A percentile compares a stretch with the other conserved stretches of the same genome.
Conservation (phyloP, 2,113 vertebrate genomes). For the Glareola pratincola region DNA sequence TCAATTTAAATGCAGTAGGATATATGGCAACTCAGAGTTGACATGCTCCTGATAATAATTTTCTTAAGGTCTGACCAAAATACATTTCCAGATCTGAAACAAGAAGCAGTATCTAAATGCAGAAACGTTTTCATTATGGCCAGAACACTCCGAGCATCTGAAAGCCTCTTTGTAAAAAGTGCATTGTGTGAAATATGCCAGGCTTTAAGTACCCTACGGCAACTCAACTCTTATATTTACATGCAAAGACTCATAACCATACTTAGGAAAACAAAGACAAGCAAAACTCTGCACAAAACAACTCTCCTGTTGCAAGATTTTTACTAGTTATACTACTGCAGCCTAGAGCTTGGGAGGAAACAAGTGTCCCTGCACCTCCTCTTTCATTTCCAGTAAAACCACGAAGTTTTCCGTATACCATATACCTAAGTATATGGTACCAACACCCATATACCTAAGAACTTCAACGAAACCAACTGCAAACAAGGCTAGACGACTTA, state of each 20-base stretch:
- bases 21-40: not conserved
- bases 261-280: slow-evolving; percentile 19
- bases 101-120: not conserved
- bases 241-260: slow-evolving; percentile 24
- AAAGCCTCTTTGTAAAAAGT: not conserved
- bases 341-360: not conserved
- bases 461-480: not conserved
- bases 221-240: not conserved
- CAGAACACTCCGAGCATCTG: not conserved
- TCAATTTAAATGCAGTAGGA: not conserved
- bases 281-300: slow-evolving; percentile 24
- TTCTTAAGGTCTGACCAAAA: not conserved
- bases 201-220: not conserved
- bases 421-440: not conserved
- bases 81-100: not conserved
- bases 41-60: not conserved
- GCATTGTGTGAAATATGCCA: not conserved
- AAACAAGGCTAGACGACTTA: not conserved
- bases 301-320: not conserved
- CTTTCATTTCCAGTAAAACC: not conserved
- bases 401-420: not conserved
- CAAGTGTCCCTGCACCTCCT: not conserved
- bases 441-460: not conserved
- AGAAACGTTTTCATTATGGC: not conserved
- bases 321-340: not conserved